phyloP scores from a whole-genome alignment of 2,797 vertebrate genomes.

The Takifugu ocellatus region DNA sequence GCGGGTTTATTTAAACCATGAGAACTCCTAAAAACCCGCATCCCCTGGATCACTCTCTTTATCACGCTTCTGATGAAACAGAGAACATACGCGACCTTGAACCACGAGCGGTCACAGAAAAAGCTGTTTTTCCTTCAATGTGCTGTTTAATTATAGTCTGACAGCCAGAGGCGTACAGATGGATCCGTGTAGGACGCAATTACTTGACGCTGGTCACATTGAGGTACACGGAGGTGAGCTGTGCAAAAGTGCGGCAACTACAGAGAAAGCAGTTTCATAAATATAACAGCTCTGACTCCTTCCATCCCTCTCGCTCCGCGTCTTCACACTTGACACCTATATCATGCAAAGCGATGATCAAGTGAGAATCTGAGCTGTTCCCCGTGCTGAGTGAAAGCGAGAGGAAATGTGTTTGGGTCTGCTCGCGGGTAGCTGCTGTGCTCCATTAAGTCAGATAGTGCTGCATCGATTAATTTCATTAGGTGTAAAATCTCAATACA shows the following conservation, averaged over 20 bases:
- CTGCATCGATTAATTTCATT: background rate
- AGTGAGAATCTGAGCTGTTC: conserved; percentile 24
- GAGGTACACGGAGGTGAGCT: conserved; percentile 8
- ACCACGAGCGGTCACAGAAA: conserved; percentile 1
- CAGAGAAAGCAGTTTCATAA: background rate
- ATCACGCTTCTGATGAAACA: conserved; percentile 11
- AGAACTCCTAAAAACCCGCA: conserved; percentile 18
- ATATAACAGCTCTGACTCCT: background rate
- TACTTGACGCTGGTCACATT: conserved; percentile 5
- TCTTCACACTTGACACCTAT: conserved; percentile 1
- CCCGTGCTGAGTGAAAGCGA: conserved; percentile 5
- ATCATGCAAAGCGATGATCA: conserved; percentile 24
- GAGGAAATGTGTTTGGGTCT: background rate
- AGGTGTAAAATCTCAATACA: background rate
- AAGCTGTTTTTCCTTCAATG: conserved; percentile 17
- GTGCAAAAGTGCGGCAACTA: conserved; percentile 3
- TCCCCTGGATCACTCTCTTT: conserved; percentile 1
- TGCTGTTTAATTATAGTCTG: conserved; percentile 25
- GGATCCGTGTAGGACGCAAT: conserved; percentile 18
- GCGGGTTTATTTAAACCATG: conserved; percentile 27
- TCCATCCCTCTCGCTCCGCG: conserved; percentile 6
- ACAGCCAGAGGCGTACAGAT: conserved; percentile 18
- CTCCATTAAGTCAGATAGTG: background rate
- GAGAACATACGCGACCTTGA: background rate
- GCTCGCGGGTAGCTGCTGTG: background rate